phyloP scores from a whole-genome alignment of 2,113 vertebrate genomes.

The Gobius niger region DNA sequence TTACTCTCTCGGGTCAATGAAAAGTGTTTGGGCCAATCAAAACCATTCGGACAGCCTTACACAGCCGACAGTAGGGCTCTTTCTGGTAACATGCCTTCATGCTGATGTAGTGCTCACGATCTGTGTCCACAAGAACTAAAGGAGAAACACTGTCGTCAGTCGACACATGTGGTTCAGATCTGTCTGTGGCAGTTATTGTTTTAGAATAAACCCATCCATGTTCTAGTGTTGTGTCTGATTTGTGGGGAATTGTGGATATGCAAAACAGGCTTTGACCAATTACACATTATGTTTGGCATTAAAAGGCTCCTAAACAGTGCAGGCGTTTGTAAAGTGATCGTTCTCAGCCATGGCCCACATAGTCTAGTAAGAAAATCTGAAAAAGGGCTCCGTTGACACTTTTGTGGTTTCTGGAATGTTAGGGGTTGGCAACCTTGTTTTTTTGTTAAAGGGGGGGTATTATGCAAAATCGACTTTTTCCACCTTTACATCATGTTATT shows the following conservation, averaged over 20 bases:
- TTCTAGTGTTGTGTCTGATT: background rate
- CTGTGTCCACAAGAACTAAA: background rate
- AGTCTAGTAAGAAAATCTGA: too few species aligned
- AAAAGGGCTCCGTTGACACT: too few species aligned
- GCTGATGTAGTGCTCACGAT: slow-evolving; percentile 5
- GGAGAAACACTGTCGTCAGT: background rate
- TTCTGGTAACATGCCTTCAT: slow-evolving; percentile 4
- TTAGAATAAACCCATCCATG: background rate
- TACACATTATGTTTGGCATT: background rate
- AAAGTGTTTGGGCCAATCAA: slow-evolving; percentile 22
- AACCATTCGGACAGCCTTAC: slow-evolving; percentile 31
- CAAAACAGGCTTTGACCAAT: background rate
- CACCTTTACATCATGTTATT: too few species aligned
- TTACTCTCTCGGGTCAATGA: slow-evolving; percentile 29
- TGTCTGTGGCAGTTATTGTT: background rate
- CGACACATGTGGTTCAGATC: background rate
- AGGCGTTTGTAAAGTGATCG: too few species aligned
- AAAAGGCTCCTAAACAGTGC: too few species aligned
- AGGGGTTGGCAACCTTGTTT: too few species aligned
- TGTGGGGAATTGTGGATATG: background rate
- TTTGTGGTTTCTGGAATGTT: too few species aligned
- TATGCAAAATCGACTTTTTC: too few species aligned
- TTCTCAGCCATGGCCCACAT: too few species aligned
- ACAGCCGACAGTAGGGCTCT: slow-evolving; percentile 11
- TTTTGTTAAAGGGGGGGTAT: too few species aligned